Conservation (phyloP, 2,113 vertebrate species). For the Phalacrocorax pelagicus region DNA sequence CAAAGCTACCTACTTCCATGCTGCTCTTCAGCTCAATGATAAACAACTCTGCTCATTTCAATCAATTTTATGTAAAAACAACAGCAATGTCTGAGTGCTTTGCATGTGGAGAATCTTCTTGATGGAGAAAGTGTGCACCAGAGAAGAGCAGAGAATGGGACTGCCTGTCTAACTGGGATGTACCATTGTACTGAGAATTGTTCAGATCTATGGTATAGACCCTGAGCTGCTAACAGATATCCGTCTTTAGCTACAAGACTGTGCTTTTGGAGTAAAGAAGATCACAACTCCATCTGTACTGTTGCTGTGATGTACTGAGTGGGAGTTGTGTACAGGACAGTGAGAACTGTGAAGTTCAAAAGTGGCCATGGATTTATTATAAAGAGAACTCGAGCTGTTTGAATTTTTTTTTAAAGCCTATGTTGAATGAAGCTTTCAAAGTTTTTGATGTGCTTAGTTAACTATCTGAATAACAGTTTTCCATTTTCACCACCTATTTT, state of each 20-base stretch:
- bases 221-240: conserved; percentile 60
- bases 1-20: background rate
- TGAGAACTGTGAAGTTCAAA: conserved; percentile 66
- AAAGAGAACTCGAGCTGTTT: conserved; percentile 6
- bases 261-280: conserved; percentile 68
- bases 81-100: background rate
- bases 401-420: background rate
- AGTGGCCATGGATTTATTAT: conserved; percentile 56
- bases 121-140: background rate
- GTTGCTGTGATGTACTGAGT: conserved; percentile 68
- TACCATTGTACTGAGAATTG: conserved; percentile 27
- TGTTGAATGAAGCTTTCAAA: conserved; percentile 39
- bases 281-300: conserved; percentile 68
- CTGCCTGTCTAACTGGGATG: background rate
- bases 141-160: background rate
- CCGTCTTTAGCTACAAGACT: conserved; percentile 69
- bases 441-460: background rate
- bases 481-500: background rate
- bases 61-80: conserved; percentile 10
- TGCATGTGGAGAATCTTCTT: background rate
- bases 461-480: background rate
- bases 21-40: background rate
- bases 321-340: conserved; percentile 67
- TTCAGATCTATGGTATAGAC: conserved; percentile 61
- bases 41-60: conserved; percentile 2